A percentile compares a stretch with the other conserved stretches of the same genome.
These are phyloP conservation scores for Bradypodion pumilum DNA, from an alignment of 2,797 vertebrate species.

Conservation along the genomic window DNA sequence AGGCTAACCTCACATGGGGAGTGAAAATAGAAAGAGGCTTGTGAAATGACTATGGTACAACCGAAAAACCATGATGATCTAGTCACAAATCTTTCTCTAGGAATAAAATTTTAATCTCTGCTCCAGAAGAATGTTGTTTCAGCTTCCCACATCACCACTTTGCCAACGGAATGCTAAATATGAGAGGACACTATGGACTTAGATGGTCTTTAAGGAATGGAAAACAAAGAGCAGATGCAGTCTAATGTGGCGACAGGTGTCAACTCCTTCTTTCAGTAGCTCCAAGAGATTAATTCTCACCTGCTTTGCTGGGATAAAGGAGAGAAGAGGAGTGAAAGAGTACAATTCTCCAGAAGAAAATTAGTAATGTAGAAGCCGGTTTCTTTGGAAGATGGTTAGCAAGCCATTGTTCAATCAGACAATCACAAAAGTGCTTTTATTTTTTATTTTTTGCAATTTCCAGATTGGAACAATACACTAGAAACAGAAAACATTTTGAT, in stretches of 20 bases:
- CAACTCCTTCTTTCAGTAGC: neutral
- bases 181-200: too few relatives aligned
- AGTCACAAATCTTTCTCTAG: neutral
- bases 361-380: neutral
- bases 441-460: neutral
- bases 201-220: neutral
- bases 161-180: too few relatives aligned
- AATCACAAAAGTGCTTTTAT: neutral
- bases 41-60: neutral
- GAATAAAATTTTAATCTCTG: neutral
- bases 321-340: neutral
- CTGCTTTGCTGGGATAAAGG: neutral
- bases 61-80: neutral
- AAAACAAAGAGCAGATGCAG: neutral
- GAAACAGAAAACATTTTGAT: neutral
- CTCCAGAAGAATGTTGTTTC: too few relatives aligned
- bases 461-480: neutral
- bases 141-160: too few relatives aligned
- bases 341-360: neutral
- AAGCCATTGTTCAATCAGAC: neutral
- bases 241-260: neutral
- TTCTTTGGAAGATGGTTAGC: neutral
- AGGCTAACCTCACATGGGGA: neutral
- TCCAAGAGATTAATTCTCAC: neutral
- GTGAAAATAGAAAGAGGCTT: neutral